phyloP scores from a whole-genome alignment of 1,140 invertebrate genomes.

The Cecropterus lyciades region DNA sequence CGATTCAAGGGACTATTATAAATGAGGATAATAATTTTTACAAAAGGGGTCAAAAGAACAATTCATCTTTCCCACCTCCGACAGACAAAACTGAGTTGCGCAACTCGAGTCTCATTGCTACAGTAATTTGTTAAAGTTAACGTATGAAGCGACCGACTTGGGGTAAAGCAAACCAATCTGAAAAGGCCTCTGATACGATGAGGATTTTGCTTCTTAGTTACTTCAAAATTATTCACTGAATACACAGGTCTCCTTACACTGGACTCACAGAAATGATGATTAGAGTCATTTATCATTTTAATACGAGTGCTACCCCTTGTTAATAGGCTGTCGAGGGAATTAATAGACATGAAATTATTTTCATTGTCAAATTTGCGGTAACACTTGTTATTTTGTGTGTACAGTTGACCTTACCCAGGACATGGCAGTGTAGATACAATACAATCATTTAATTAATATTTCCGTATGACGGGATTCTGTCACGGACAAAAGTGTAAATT shows the following conservation, averaged over 20 bases:
- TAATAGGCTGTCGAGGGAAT: slow-evolving; percentile 75
- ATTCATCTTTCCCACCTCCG: slow-evolving; percentile 65
- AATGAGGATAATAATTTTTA: slow-evolving; percentile 63
- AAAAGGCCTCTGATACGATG: slow-evolving; percentile 38
- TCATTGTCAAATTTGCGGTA: slow-evolving; percentile 71
- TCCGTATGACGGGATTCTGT: no score
- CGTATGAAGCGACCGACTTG: slow-evolving; percentile 58
- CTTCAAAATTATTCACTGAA: slow-evolving; percentile 12
- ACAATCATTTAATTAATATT: no score
- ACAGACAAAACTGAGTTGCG: slow-evolving; percentile 60
- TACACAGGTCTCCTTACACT: slow-evolving; percentile 43
- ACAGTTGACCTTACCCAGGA: slow-evolving; percentile 14
- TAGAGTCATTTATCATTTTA: slow-evolving; percentile 79
- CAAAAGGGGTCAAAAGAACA: slow-evolving; percentile 65
- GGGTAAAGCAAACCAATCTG: slow-evolving; percentile 57
- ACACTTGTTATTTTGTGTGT: slow-evolving; percentile 42
- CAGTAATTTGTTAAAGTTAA: slow-evolving; percentile 78
- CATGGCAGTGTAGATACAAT: not conserved
- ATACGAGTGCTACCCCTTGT: slow-evolving; percentile 71
- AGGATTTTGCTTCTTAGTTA: slow-evolving; percentile 18
- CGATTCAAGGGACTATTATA: slow-evolving; percentile 35
- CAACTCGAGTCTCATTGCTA: slow-evolving; percentile 64
- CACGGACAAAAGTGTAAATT: no score
- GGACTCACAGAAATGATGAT: slow-evolving; percentile 67
- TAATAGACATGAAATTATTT: slow-evolving; percentile 76